These are phyloP conservation scores for Molossus alvarezi DNA, from an alignment of 2,797 vertebrate genomes.

Conservation along the genomic window DNA sequence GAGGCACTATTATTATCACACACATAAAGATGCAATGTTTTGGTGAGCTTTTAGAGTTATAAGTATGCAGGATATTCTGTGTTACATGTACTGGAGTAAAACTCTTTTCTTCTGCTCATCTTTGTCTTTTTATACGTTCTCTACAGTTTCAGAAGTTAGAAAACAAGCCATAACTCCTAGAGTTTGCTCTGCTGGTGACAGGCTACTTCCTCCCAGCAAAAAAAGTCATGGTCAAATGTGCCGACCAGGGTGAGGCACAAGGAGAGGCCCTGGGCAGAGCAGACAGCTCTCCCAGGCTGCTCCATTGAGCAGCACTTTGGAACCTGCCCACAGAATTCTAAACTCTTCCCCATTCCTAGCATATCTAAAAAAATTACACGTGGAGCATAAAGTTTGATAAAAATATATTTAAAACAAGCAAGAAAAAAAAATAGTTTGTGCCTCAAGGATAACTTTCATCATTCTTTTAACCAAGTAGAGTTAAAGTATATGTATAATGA, in stretches of 20 bases:
- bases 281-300: no score
- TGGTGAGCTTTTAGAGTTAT: not conserved
- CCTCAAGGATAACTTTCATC: slow-evolving; percentile 86
- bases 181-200: not conserved
- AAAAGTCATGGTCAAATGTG: not conserved
- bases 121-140: not conserved
- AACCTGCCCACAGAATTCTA: not conserved
- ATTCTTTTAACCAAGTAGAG: slow-evolving; percentile 84
- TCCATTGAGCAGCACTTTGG: not conserved
- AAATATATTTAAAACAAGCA: slow-evolving; percentile 89
- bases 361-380: slow-evolving; percentile 77
- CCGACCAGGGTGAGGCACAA: fast-evolving
- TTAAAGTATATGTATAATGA: slow-evolving; percentile 85
- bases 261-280: fast-evolving
- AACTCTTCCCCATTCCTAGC: not conserved
- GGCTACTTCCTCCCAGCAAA: not conserved
- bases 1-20: not conserved
- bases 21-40: not conserved
- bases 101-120: not conserved
- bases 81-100: not conserved
- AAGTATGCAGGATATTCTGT: not conserved
- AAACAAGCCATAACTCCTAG: not conserved
- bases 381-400: slow-evolving; percentile 84
- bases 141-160: not conserved
- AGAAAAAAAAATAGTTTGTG: slow-evolving; percentile 82